Percentiles rank a stretch among this genome's conserved stretches.
Conservation (phyloP, 1,140 invertebrate species). For the Trachymyrmex septentrionalis region DNA sequence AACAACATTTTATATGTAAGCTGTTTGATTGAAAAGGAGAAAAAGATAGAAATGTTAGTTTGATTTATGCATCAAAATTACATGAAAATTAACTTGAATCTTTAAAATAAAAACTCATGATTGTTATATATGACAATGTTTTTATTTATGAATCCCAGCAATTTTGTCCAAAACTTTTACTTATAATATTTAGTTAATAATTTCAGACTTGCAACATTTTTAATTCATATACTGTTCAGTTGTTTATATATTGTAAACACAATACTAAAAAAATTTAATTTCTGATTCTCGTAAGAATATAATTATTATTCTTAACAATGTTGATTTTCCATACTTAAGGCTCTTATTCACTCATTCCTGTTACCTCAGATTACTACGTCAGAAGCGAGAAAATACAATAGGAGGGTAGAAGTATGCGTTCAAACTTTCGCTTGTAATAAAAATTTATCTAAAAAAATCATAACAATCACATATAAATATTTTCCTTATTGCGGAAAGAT, state of each 20-base stretch:
- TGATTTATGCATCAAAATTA: neutral
- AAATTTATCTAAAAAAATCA: no score
- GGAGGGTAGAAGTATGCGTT: no score
- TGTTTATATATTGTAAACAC: neutral
- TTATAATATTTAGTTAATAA: neutral
- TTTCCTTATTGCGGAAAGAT: no score
- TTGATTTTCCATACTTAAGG: no score
- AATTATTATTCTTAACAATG: neutral
- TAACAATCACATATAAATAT: no score
- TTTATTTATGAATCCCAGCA: neutral
- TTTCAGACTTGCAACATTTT: neutral
- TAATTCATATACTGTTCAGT: neutral
- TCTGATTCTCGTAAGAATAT: neutral
- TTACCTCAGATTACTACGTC: no score
- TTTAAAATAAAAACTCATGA: no score
- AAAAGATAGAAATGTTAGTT: neutral
- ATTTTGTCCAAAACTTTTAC: neutral
- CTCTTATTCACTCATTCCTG: no score
- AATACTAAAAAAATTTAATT: neutral
- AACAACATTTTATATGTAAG: neutral
- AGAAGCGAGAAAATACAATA: no score
- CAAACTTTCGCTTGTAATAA: no score
- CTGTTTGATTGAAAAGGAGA: neutral
- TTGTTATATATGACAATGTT: no score
- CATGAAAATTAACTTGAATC: no score